phyloP scores from a whole-genome alignment of 2,113 vertebrate genomes.

The Syngnathus scovelli region DNA sequence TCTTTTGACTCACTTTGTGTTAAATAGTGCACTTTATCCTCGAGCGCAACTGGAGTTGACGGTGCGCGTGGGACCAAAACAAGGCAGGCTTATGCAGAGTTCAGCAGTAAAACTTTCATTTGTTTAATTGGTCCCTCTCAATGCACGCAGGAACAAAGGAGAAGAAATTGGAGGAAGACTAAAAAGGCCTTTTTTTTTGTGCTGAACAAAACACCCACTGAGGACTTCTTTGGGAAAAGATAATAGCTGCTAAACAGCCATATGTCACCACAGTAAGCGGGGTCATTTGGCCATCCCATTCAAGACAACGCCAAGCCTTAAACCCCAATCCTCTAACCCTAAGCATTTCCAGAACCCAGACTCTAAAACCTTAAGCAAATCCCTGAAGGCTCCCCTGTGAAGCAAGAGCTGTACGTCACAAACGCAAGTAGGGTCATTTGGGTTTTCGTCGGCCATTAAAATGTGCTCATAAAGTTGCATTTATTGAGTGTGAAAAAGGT shows the following conservation, averaged over 20 bases:
- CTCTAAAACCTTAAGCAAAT: too few relatives aligned
- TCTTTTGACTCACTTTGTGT: constrained; percentile 34
- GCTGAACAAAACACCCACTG: constrained; percentile 2
- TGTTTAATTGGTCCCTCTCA: constrained; percentile 44
- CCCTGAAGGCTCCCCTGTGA: too few relatives aligned
- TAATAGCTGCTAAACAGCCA: neutral
- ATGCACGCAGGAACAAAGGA: neutral
- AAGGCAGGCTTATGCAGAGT: constrained; percentile 23
- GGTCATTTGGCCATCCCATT: neutral
- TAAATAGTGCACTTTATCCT: constrained; percentile 33
- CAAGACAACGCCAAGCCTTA: too few relatives aligned
- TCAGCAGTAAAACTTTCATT: constrained; percentile 28
- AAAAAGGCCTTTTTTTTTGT: constrained; percentile 18
- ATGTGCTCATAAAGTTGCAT: neutral
- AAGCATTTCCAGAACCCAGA: too few relatives aligned
- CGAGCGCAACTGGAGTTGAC: constrained; percentile 6
- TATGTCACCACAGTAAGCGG: neutral
- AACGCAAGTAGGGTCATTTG: neutral
- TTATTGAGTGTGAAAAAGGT: neutral
- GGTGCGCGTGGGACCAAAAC: constrained; percentile 18
- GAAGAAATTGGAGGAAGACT: constrained; percentile 19
- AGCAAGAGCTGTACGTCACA: neutral
- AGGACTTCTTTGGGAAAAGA: constrained; percentile 4
- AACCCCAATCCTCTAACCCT: too few relatives aligned
- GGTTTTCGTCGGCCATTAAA: neutral